Evolutionary conservation across 2,113 vertebrate genomes (phyloP).

Genomic region (Dicentrarchus labrax): DNA sequence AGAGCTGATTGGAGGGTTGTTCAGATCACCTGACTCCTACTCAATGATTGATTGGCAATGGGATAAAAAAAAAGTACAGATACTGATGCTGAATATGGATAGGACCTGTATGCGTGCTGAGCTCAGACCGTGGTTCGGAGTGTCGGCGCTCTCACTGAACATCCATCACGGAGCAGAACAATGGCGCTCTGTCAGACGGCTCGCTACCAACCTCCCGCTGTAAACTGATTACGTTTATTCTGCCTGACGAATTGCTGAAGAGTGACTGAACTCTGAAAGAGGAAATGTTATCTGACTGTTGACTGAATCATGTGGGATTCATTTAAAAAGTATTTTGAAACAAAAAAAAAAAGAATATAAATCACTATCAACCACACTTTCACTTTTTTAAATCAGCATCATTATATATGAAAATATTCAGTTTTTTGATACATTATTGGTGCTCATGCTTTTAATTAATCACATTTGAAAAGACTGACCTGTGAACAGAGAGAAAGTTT

Average conservation of each 20-base stretch:
- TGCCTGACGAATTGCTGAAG: conserved; percentile 5
- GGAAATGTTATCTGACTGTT: conserved; percentile 23
- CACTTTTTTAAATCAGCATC: conserved; percentile 31
- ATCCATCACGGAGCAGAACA: neutral
- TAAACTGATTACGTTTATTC: conserved; percentile 7
- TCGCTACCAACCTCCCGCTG: conserved; percentile 7
- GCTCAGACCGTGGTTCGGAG: too few species aligned
- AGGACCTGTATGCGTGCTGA: too few species aligned
- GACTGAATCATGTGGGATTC: neutral
- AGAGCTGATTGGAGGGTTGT: too few species aligned
- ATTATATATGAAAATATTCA: conserved; percentile 36
- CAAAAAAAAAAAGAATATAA: conserved; percentile 17
- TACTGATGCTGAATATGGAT: too few species aligned
- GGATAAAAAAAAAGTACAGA: too few species aligned
- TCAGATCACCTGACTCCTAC: too few species aligned
- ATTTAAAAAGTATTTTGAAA: conserved; percentile 16
- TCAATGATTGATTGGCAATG: too few species aligned
- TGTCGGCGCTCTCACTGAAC: neutral
- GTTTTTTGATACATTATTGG: conserved; percentile 20
- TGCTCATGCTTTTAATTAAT: conserved; percentile 11
- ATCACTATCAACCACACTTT: conserved; percentile 5
- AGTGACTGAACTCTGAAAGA: neutral
- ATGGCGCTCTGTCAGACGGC: neutral
- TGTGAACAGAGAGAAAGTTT: conserved; percentile 20
- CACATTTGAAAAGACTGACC: conserved; percentile 24